Evolutionary conservation across 2,797 vertebrate genomes (phyloP), one percentile per base, ranked within the genome.

Genomic region (Emydoidea blandingii): DNA sequence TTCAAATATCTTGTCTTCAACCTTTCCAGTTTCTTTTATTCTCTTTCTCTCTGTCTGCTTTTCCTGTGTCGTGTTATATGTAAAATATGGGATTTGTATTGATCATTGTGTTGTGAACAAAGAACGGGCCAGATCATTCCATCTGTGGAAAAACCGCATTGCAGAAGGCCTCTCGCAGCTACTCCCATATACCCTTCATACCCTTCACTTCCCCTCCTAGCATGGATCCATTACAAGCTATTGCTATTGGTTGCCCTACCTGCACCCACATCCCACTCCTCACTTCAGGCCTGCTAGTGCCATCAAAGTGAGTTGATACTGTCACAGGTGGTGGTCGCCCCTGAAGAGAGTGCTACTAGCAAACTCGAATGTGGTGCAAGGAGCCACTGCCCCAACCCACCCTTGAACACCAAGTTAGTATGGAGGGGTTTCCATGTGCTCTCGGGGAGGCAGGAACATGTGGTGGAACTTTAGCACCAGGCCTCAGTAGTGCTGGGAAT

Each of bases 191-290:
- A 14, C 25, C 25, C 23, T 76, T 27, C 72, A 12, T 76, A 15
- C 25, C 25, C 23, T 76, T 27, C 72, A 8, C 72, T 47, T 47
- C 14, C 68, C 25, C 44, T 15, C 41, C 14, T 47, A 44, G 72
- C 41, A 37, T 68, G n/a, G 65, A 37, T 68, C n/a, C 68, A 6
- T 23, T 41, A 12, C 21, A 25, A 94, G 18, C 18, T 1, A 0
- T 65, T 65, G 1, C 2, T 44, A 14, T 72, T 85, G 25, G 44
- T 93, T 59, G 5, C 92, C 91, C 82, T 76, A 3, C 65, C 34
- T 79, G 9, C 0, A 52, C 11, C 25, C 52, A 15, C 82, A 4
- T 44, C 29, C 56, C 6, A 0, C 0, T 1, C 12, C 0, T 0
- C n/a, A 72, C 27, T 89, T 0, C 0, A 56, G 81, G 89, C 82